Percentiles rank a stretch among this genome's conserved stretches.
phyloP scores from a whole-genome alignment of 2,797 vertebrate genomes.

The Platalea minor region DNA sequence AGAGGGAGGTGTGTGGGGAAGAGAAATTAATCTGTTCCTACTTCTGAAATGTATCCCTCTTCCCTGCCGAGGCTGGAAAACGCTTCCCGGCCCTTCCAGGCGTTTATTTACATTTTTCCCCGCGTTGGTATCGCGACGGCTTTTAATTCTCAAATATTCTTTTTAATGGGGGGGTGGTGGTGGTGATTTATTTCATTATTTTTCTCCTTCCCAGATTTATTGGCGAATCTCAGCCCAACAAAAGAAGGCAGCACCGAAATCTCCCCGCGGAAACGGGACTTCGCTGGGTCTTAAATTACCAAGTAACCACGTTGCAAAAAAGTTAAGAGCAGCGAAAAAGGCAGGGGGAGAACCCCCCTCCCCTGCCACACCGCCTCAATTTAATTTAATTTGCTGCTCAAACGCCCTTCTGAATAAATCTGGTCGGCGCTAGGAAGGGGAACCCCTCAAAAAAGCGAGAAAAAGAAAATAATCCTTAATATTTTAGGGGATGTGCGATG shows the following conservation, averaged over 20 bases:
- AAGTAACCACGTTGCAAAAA: neutral
- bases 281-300: neutral
- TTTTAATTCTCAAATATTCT: neutral
- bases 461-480: neutral
- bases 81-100: neutral
- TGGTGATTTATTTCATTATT: neutral
- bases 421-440: neutral
- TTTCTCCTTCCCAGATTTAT: conserved; percentile 37
- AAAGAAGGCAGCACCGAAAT: conserved; percentile 14
- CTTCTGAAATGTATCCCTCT: neutral
- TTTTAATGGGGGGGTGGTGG: neutral
- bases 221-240: conserved; percentile 10
- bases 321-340: neutral
- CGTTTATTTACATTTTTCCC: neutral
- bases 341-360: neutral
- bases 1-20: neutral
- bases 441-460: neutral
- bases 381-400: neutral
- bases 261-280: neutral
- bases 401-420: neutral
- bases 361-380: neutral
- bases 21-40: neutral
- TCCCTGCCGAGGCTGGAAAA: neutral
- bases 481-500: neutral
- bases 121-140: neutral